phyloP scores from a whole-genome alignment of 1,140 invertebrate genomes.

The Lordiphosa collinella region DNA sequence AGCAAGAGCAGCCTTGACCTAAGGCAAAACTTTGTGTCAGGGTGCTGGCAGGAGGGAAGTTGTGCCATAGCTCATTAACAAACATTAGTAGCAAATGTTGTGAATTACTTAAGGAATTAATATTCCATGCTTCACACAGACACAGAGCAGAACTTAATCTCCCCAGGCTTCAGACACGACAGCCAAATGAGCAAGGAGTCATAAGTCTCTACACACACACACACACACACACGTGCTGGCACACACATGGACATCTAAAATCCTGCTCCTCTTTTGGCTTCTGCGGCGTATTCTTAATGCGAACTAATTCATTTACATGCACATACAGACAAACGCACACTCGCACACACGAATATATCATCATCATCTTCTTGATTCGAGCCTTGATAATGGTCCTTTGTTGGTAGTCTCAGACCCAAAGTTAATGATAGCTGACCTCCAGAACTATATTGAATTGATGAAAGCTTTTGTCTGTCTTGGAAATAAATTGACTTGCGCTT shows the following conservation, averaged over 20 bases:
- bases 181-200: conserved; percentile 47
- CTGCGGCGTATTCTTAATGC: conserved; percentile 68
- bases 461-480: conserved; percentile 37
- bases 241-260: conserved; percentile 47
- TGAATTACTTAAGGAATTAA: conserved; percentile 78
- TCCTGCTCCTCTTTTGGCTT: conserved; percentile 35
- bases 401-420: neutral
- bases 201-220: conserved; percentile 25
- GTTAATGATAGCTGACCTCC: conserved; percentile 53
- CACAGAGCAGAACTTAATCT: conserved; percentile 41
- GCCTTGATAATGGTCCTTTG: conserved; percentile 6
- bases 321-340: conserved; percentile 17
- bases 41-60: neutral
- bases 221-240: neutral
- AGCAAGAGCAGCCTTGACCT: conserved; percentile 46
- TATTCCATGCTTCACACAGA: conserved; percentile 67
- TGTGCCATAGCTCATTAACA: conserved; percentile 65
- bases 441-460: conserved; percentile 53
- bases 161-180: conserved; percentile 35
- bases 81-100: conserved; percentile 78
- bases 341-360: conserved; percentile 20
- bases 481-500: conserved; percentile 34
- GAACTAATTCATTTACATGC: conserved; percentile 72
- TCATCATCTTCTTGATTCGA: conserved; percentile 11
- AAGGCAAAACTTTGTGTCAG: conserved; percentile 23